These are phyloP conservation scores for Hybognathus amarus DNA, from an alignment of 2,797 vertebrate species.

Conservation along the genomic window DNA sequence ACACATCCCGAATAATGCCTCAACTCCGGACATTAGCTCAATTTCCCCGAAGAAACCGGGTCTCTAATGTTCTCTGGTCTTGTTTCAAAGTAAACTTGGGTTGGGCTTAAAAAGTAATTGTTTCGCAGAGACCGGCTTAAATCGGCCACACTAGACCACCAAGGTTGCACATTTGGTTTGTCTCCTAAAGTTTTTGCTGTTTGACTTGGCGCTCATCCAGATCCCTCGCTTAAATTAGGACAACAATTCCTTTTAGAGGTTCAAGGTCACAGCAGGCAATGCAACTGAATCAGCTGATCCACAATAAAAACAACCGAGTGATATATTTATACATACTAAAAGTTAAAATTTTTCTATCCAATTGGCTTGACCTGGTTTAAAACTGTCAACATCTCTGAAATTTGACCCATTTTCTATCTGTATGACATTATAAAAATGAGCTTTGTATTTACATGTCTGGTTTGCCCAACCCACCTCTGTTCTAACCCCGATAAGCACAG, in stretches of 20 bases:
- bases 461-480: constrained; percentile 13
- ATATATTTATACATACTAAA: not conserved
- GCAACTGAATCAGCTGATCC: constrained; percentile 24
- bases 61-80: constrained; percentile 33
- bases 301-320: constrained; percentile 1
- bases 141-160: constrained; percentile 71
- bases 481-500: not conserved
- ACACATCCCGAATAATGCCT: constrained; percentile 8
- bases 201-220: constrained; percentile 70
- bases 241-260: constrained; percentile 58
- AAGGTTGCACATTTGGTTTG: constrained; percentile 67
- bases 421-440: constrained; percentile 11
- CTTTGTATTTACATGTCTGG: constrained; percentile 27
- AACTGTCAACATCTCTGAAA: constrained; percentile 21
- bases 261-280: constrained; percentile 58
- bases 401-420: constrained; percentile 35
- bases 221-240: constrained; percentile 63
- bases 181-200: constrained; percentile 66
- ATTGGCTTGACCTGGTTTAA: constrained; percentile 34
- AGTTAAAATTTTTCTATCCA: not conserved
- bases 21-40: constrained; percentile 36
- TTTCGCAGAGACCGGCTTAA: constrained; percentile 52
- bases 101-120: constrained; percentile 52
- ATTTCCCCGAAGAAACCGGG: constrained; percentile 26
- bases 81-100: constrained; percentile 50